Evolutionary conservation across 2,888 invertebrate species (phyloP).

Genomic region (Hesperia comma): DNA sequence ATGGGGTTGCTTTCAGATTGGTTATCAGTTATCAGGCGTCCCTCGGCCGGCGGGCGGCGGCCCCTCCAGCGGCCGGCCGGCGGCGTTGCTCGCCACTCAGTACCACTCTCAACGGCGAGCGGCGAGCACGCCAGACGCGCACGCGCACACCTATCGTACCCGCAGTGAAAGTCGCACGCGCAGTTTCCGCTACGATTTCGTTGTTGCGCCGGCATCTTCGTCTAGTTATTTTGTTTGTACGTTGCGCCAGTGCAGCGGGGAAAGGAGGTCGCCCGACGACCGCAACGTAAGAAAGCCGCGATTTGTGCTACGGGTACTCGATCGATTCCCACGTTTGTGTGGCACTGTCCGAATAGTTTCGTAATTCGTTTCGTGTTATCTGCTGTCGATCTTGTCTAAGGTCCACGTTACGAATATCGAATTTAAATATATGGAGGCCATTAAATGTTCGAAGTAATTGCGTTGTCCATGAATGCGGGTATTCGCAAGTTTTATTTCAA

Average conservation of each 20-base stretch:
- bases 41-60: constrained; percentile 42
- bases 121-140: constrained; percentile 66
- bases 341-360: constrained; percentile 53
- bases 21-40: constrained; percentile 62
- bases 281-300: constrained; percentile 66
- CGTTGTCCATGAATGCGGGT: neutral
- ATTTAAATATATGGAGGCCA: neutral
- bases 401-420: neutral
- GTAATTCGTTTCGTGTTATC: constrained; percentile 10
- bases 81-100: constrained; percentile 51
- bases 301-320: constrained; percentile 60
- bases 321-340: constrained; percentile 64
- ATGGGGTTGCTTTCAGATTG: constrained; percentile 65
- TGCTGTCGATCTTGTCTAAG: constrained; percentile 15
- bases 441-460: constrained; percentile 4
- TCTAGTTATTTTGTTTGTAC: constrained; percentile 80
- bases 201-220: constrained; percentile 68
- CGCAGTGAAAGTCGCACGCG: constrained; percentile 77
- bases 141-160: constrained; percentile 60
- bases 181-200: constrained; percentile 76
- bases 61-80: constrained; percentile 50
- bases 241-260: constrained; percentile 80
- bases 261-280: constrained; percentile 80
- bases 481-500: constrained; percentile 1
- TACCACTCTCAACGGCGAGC: constrained; percentile 70